Evolutionary conservation across 2,797 vertebrate genomes (phyloP), one percentile per base, ranked within the genome.

Genomic region (Halcyon badia): DNA sequence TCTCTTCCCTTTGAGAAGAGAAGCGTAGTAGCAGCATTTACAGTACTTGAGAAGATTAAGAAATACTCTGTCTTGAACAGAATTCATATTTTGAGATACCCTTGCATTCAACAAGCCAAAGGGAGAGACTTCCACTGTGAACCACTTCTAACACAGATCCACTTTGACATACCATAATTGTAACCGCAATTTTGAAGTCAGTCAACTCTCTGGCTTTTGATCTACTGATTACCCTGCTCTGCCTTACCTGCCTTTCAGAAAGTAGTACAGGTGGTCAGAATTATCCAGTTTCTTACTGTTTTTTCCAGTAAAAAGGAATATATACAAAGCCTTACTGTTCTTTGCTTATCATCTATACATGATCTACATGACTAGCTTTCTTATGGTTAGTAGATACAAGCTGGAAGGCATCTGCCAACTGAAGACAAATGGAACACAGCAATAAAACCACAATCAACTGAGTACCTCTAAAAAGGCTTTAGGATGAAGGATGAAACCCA

Each of bases 401-500:
- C 31, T 70, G 85, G 87, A 78, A 90, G 51, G 76, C 91, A 83
- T 82, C 57, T 90, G 68, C 12, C 94, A 97, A 71, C 39, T 62
- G 24, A 95, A 92, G 33, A 94, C 69, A 89, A 96, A 94, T 11
- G 8, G 35, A 83, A 83, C 28, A 49, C 22, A 75, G 49, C 46
- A 72, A 80, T 80, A 96, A 94, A 96, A 33, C 30, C 16, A 68
- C 57, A 60, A 28, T 51, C 79, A 69, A 89, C 73, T 76, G 69
- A 79, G 25, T 35, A 76, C 77, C 79, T 84, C 84, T 17, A 4
- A 72, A 92, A 90, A 81, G 24, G 87, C 25, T 68, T 93, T n/a
- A 81, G 65, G 52, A 97, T 93, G 95, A 97, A 96, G 82, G 85
- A 90, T 70, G 88, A 92, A 97, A 94, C 62, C 39, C 83, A 93